These are phyloP conservation scores for Meliscaeva auricollis DNA, from an alignment of 2,888 invertebrate genomes.

Conservation along the genomic window DNA sequence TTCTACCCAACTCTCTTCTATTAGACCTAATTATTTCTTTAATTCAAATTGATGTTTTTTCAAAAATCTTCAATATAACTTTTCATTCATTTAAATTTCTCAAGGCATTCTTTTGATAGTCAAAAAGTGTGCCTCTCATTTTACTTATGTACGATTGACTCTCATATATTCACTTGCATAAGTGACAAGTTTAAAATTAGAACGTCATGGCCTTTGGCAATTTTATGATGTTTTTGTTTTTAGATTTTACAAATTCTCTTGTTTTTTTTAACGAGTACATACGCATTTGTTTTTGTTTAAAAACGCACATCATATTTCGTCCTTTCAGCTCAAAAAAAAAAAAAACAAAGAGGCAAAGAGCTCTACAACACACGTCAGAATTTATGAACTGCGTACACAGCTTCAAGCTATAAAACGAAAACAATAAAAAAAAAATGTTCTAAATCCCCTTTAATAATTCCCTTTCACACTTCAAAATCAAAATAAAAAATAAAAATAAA, in stretches of 20 bases:
- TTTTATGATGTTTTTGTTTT: background rate
- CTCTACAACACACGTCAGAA: background rate
- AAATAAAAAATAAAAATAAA: background rate
- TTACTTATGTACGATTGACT: background rate
- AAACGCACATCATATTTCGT: background rate
- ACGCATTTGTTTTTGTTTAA: background rate
- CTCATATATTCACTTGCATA: background rate
- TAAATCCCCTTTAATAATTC: conserved; percentile 10
- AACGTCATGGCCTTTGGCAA: background rate
- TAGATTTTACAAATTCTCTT: conserved; percentile 1
- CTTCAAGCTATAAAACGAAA: background rate
- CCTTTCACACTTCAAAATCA: conserved; percentile 19
- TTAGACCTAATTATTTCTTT: too few species aligned
- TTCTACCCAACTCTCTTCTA: too few species aligned
- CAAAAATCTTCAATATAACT: too few species aligned
- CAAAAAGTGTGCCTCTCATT: background rate
- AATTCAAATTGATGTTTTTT: too few species aligned
- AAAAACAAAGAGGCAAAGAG: background rate
- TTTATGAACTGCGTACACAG: background rate
- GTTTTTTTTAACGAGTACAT: background rate
- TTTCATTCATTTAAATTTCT: background rate
- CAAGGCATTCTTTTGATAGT: background rate
- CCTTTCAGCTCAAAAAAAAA: background rate
- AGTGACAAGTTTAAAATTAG: conserved; percentile 21
- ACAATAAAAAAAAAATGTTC: background rate